phyloP scores from a whole-genome alignment of 2,797 vertebrate genomes.

The Rhyacichthys aspro region DNA sequence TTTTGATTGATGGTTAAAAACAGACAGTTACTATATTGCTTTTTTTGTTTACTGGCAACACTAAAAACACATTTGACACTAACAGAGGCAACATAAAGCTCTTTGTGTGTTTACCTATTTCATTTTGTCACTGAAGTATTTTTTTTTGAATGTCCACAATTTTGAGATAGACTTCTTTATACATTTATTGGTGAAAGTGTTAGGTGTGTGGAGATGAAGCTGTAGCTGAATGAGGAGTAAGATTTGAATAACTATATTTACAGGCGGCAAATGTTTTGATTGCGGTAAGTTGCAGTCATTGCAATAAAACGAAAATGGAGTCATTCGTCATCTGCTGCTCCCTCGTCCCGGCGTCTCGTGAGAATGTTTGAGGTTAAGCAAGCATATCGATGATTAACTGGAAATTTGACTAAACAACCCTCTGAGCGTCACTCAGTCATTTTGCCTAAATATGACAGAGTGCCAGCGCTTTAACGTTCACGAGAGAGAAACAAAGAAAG shows the following conservation, averaged over 20 bases:
- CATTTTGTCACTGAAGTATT: too few relatives aligned
- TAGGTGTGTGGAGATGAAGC: not conserved
- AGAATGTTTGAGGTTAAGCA: conserved; percentile 43
- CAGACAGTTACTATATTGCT: too few relatives aligned
- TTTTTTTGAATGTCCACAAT: too few relatives aligned
- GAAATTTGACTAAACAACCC: conserved; percentile 54
- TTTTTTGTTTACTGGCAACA: not conserved
- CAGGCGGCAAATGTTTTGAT: conserved; percentile 14
- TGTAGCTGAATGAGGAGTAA: not conserved
- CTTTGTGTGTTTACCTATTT: too few relatives aligned
- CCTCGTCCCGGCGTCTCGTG: not conserved
- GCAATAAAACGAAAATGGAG: conserved; percentile 53
- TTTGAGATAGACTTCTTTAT: too few relatives aligned
- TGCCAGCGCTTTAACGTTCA: conserved; percentile 62
- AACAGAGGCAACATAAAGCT: too few relatives aligned
- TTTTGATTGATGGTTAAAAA: too few relatives aligned
- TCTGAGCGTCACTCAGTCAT: conserved; percentile 54
- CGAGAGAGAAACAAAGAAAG: conserved; percentile 56
- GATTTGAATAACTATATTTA: conserved; percentile 26
- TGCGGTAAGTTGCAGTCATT: conserved; percentile 22
- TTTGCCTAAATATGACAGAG: conserved; percentile 61
- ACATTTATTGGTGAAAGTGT: not conserved
- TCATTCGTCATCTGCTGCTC: conserved; percentile 37
- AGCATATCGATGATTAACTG: conserved; percentile 51
- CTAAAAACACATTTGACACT: not conserved